These are phyloP conservation scores for Augochlora pura DNA, from an alignment of 1,140 invertebrate genomes.

Conservation along the genomic window DNA sequence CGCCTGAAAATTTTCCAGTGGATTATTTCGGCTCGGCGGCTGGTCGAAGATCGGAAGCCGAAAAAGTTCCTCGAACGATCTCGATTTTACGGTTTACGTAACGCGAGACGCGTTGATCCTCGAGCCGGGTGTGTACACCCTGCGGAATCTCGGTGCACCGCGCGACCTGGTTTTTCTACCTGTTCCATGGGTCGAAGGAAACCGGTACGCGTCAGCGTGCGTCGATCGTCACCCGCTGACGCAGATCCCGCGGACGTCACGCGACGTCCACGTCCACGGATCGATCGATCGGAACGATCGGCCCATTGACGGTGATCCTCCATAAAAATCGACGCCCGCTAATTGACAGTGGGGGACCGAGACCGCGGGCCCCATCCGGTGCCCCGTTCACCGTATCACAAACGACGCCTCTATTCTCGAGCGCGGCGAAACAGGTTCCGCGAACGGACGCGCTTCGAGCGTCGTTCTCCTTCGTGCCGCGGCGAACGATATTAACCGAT, in stretches of 20 bases:
- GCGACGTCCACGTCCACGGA: no score
- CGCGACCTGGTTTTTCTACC: background rate
- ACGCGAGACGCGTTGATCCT: background rate
- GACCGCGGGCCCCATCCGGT: background rate
- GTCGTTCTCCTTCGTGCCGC: no score
- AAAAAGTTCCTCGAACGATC: background rate
- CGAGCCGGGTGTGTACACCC: no score
- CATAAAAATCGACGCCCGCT: background rate
- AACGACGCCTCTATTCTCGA: background rate
- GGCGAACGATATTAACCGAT: no score
- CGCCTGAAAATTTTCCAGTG: no score
- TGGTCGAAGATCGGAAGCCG: no score
- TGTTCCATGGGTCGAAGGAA: background rate
- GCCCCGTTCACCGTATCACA: background rate
- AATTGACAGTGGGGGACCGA: background rate
- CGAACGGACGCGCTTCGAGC: no score
- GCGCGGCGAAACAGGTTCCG: no score
- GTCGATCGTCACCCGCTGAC: background rate
- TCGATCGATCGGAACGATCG: background rate
- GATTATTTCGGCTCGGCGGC: no score
- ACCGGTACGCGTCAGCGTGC: background rate
- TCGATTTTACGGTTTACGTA: background rate
- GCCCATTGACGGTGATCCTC: background rate
- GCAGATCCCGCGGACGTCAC: background rate
- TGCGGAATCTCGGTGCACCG: no score